Base-by-base conservation (phyloP, 2,113 vertebrate genomes). In the Odontophorus gujanensis region DNA sequence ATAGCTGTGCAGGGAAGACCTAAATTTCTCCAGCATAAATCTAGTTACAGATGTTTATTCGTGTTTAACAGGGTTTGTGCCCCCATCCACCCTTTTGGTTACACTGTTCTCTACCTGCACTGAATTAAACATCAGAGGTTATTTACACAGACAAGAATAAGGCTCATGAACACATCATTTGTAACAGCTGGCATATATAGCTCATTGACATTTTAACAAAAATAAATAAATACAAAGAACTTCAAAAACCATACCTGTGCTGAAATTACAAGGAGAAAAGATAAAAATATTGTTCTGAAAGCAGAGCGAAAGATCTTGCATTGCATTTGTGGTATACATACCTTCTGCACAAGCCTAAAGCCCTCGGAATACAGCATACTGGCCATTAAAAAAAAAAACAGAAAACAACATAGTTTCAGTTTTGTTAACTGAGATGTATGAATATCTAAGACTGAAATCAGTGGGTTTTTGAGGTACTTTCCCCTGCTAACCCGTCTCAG, bases 281-380 rank as follows among this genome's bases (percentile, higher is more conserved):
- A 90, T 50, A 71, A 81, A 92, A 94, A 76, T 17, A 9, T 9
- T 55, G 43, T 79, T 92, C 58, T 58, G 58, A 91, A 92, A 25
- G 48, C 78, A 47, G n/a, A 84, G 69, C 22, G 81, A 80, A 34
- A 87, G 66, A 87, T 53, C 67, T 62, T 76, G 7, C n/a, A n/a
- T 4, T 19, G 82, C 6, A 77, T 80, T 58, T 66, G 59, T 63
- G 32, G 17, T 22, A 30, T 6, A 16, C 1, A 4, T 25, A 59
- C 8, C 51, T 72, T 43, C 25, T 53, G 47, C 25, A 57, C 11
- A 50, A 21, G 40, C 43, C 57, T 67, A 62, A 22, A 81, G 38
- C 19, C 13, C 59, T 59, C 77, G 77, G 38, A 85, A 82, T 6
- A 38, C 0, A 26, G 30, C 18, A 58, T 6, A 42, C 28, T 8